phyloP scores from a whole-genome alignment of 2,113 vertebrate genomes.

The Etheostoma cragini region DNA sequence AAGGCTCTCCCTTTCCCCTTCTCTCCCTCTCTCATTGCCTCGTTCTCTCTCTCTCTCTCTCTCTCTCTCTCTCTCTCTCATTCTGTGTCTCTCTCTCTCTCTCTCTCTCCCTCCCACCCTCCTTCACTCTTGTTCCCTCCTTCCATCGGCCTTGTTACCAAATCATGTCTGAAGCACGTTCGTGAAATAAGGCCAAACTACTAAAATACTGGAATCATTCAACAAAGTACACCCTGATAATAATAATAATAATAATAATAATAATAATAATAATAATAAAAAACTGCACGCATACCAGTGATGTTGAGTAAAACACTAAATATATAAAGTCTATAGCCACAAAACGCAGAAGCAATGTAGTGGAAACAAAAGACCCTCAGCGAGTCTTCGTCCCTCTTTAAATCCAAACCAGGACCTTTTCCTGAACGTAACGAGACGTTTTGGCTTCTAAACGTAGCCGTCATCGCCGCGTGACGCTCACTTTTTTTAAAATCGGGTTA shows the following conservation, averaged over 20 bases:
- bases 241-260: too few species aligned
- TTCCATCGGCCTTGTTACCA: not conserved
- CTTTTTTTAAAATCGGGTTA: too few species aligned
- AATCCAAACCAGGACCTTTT: too few species aligned
- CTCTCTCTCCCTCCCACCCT: not conserved
- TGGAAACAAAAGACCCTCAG: too few species aligned
- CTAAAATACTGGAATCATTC: not conserved
- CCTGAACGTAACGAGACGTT: too few species aligned
- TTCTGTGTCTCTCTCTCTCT: not conserved
- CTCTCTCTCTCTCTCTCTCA: not conserved
- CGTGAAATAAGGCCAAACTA: not conserved
- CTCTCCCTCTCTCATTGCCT: not conserved
- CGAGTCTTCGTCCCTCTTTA: too few species aligned
- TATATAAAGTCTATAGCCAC: too few species aligned
- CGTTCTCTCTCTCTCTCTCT: not conserved
- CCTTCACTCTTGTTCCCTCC: too few species aligned
- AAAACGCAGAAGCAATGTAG: too few species aligned
- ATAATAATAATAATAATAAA: not conserved
- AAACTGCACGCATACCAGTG: too few species aligned
- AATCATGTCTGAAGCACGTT: slow-evolving; percentile 13
- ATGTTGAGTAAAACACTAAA: not conserved
- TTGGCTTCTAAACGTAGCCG: too few species aligned
- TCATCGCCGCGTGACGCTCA: too few species aligned
- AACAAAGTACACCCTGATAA: not conserved
- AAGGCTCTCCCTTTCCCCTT: not conserved